These are phyloP conservation scores for Actinia equina DNA, from an alignment of 64 coral and sea anemone genomes.

Conservation along the genomic window DNA sequence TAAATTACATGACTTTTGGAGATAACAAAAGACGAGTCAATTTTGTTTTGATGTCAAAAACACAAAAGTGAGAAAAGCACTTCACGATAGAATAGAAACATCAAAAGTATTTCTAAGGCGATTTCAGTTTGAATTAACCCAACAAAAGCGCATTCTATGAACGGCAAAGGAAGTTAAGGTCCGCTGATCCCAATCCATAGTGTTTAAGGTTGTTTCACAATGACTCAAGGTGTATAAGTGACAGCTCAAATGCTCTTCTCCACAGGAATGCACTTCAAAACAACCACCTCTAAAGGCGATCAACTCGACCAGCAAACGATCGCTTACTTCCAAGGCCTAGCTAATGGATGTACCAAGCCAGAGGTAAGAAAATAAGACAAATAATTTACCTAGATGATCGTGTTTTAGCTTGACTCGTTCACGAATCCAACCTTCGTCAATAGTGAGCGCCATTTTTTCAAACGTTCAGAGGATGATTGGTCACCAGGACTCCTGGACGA, in stretches of 20 bases:
- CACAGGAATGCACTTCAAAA: slow-evolving; percentile 19
- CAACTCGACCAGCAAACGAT: neutral
- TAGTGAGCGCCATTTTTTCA: slow-evolving; percentile 99
- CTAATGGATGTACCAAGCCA: neutral
- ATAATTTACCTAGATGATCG: slow-evolving; percentile 81
- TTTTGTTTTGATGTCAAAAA: neutral
- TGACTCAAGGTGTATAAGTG: neutral
- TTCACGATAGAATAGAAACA: neutral
- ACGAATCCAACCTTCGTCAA: slow-evolving; percentile 86
- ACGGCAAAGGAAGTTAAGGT: neutral
- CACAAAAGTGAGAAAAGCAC: neutral
- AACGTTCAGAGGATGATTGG: slow-evolving; percentile 22
- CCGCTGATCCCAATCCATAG: neutral
- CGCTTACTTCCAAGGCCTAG: neutral
- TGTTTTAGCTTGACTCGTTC: slow-evolving; percentile 95
- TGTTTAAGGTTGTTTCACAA: neutral
- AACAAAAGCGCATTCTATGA: neutral
- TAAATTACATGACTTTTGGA: too few relatives aligned
- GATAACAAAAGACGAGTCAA: too few relatives aligned
- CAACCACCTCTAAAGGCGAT: neutral
- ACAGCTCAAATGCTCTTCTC: neutral
- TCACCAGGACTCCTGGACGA: neutral
- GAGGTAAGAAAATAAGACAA: neutral
- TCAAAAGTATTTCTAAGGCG: neutral
- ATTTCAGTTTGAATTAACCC: neutral